phyloP scores from a whole-genome alignment of 2,113 vertebrate species.

The Ovibos moschatus region DNA sequence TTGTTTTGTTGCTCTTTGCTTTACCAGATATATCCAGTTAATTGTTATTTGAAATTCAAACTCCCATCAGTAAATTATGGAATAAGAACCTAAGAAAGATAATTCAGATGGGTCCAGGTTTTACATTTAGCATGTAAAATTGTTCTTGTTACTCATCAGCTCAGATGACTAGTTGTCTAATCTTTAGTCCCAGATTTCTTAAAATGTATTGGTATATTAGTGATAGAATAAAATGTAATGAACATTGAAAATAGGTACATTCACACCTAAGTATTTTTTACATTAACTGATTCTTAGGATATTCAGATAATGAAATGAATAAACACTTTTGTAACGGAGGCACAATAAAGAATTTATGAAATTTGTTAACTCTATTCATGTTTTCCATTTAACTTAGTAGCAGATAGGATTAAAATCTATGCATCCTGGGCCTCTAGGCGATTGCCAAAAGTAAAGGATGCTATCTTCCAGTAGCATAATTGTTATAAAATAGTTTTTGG shows the following conservation, averaged over 20 bases:
- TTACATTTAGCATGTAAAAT: constrained; percentile 13
- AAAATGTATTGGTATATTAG: neutral
- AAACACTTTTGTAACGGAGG: neutral
- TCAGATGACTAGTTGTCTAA: neutral
- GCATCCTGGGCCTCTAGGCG: neutral
- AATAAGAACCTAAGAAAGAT: neutral
- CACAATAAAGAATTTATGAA: neutral
- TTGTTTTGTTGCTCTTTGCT: neutral
- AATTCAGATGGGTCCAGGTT: neutral
- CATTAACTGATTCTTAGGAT: neutral
- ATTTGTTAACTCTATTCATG: neutral
- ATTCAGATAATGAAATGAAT: neutral
- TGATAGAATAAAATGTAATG: neutral
- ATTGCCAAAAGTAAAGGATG: neutral
- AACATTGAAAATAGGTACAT: neutral
- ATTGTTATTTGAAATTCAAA: constrained; percentile 32
- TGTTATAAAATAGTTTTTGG: neutral
- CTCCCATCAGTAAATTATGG: neutral
- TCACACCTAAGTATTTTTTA: neutral
- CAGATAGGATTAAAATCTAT: neutral
- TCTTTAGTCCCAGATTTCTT: neutral
- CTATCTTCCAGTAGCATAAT: neutral
- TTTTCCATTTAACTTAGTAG: neutral
- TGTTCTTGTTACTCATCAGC: neutral
- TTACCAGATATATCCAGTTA: constrained; percentile 14